Conservation (phyloP, 2,113 vertebrate species). For the Dromaius novaehollandiae region DNA sequence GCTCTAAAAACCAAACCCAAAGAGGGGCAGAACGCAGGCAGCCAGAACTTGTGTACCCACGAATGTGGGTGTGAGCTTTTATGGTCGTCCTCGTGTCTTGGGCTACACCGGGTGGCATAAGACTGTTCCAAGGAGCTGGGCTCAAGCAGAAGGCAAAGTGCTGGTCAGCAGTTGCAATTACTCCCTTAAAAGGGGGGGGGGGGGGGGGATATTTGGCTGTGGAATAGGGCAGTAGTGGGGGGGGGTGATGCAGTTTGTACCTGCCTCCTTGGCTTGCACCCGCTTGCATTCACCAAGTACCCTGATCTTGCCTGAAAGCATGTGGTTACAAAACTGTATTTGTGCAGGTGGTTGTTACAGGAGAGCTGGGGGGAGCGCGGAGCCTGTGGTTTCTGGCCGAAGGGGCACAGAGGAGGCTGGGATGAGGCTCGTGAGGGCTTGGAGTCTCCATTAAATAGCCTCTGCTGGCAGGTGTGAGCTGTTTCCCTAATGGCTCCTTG, state of each 20-base stretch:
- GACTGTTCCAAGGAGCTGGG: background rate
- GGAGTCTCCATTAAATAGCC: background rate
- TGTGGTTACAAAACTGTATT: background rate
- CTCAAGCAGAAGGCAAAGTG: background rate
- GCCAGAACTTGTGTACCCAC: background rate
- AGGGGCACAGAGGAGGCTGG: background rate
- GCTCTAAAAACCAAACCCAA: background rate
- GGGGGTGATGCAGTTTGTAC: background rate
- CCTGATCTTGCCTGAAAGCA: background rate
- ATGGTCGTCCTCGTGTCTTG: background rate
- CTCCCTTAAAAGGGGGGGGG: background rate
- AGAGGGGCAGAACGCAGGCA: background rate
- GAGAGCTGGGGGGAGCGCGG: background rate
- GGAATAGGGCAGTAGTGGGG: background rate
- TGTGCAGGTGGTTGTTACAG: background rate
- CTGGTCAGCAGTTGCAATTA: background rate
- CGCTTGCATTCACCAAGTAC: background rate
- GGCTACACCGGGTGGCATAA: background rate
- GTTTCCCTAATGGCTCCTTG: slow-evolving; percentile 51
- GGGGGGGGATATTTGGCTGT: rapidly evolving
- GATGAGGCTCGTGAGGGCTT: background rate
- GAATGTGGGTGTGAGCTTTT: background rate
- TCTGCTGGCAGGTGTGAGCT: slow-evolving; percentile 38
- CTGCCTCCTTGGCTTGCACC: background rate
- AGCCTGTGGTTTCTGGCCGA: background rate